Base-by-base conservation (phyloP, 2,797 vertebrate genomes). In the Ataeniobius toweri region DNA sequence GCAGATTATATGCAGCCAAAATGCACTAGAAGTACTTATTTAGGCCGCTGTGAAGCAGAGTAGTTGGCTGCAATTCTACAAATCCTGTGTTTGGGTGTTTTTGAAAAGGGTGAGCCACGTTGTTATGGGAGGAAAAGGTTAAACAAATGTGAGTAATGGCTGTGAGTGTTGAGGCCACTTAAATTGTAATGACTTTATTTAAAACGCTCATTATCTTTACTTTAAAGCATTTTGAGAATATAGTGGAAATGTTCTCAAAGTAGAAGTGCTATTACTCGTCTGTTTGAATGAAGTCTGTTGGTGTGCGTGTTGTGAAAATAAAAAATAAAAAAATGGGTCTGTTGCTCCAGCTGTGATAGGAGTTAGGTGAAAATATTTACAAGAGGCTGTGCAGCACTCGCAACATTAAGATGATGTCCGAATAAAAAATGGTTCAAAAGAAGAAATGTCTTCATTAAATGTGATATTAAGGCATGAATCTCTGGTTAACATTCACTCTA, bases 221-320 rank as follows among this genome's bases (percentile, higher is more conserved):
- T 79, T 90, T 86, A 70, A 87, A 81, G 82, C 81, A 67, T 79
- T 93, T 92, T 91, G 91, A 88, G 89, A 89, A 88, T 67, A 0
- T 41, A 51, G 61, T 44, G 48, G 44, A 50, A 72, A 63, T 0
- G 89, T 91, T 92, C 92, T 91, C 92, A 71, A 86, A 91, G 88
- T 92, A 93, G 91, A 94, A 94, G 94, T 95, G 94, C 92, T 94
- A 92, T 95, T 95, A 93, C 86, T 90, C 31, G 92, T 93, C 87
- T 85, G 74, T 93, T 80, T 89, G 90, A 90, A 89, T 92, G 89
- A 91, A 74, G 90, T 93, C 76, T 75, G 93, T 92, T 84, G 36
- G 85, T 92, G 83, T 75, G 58, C 84, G 83, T 90, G 84, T 86
- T 71, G 69, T 83, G 81, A 80, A 75, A 81, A 76, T 75, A 22